A percentile compares a stretch with the other conserved stretches of the same genome.
phyloP scores from a whole-genome alignment of 2,888 invertebrate species.

The Lasioglossum calceatum region DNA sequence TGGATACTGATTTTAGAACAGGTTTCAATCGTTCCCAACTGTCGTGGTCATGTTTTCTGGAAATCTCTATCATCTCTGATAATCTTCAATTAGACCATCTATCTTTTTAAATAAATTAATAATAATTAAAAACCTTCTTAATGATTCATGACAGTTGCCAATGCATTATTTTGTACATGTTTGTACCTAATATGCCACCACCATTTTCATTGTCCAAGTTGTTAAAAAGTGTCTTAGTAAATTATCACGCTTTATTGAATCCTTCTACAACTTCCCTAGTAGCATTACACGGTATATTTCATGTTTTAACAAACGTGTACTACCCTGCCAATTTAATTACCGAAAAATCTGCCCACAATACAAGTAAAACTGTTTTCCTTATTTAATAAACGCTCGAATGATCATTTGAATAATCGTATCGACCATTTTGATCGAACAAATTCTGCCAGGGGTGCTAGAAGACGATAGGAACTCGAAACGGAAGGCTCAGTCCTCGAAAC shows the following conservation, averaged over 20 bases:
- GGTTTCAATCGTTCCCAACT: background rate
- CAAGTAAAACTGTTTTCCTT: background rate
- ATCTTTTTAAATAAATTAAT: too few species aligned
- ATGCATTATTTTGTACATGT: too few species aligned
- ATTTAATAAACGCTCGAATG: background rate
- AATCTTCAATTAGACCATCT: background rate
- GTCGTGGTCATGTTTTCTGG: too few species aligned
- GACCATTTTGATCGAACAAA: background rate
- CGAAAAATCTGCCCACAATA: background rate
- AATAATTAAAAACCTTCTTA: too few species aligned
- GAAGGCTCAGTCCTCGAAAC: background rate
- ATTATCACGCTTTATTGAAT: background rate
- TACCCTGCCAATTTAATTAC: background rate
- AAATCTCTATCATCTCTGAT: too few species aligned
- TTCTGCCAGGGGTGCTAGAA: constrained; percentile 1
- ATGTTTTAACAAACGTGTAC: too few species aligned
- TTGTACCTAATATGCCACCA: too few species aligned
- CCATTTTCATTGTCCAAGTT: too few species aligned
- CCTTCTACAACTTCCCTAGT: background rate
- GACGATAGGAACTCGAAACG: constrained; percentile 5
- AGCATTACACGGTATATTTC: too few species aligned
- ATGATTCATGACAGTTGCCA: too few species aligned
- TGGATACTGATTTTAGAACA: background rate
- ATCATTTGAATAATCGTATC: background rate
- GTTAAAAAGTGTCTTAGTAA: background rate